Evolutionary conservation across 2,888 invertebrate genomes (phyloP), one percentile per base, ranked within the genome.

Genomic region (Drosophila demipolita): DNA sequence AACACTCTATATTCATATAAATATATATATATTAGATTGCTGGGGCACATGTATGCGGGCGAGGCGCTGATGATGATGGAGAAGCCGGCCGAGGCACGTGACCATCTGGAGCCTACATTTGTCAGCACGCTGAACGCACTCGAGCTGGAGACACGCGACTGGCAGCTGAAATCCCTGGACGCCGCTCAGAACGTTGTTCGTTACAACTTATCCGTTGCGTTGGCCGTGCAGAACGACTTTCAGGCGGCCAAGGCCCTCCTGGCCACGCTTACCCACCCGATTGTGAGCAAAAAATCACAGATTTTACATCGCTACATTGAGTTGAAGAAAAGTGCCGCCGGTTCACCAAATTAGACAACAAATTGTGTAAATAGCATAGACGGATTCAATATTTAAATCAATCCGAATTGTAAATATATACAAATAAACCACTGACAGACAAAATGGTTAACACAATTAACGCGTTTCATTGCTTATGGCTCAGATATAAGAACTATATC

Each of bases 1-100:
- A 38, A 12, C 17, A 12, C 12, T 11, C 17, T 9, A 36, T 48
- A 2, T 17, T 12, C 23, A 48, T 35, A 36, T 49, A 26, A 33
- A 42, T 58, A n/a, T 12, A 1, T 23, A 1, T n/a, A 2, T 29
- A 17, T 11, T 59, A 96, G 96, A 92, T 95, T 97, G 82, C 94
- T 98, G 87, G 98, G 96, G 0, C 97, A 97, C 92, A 95, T 98
- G 85, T 99, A 99, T 92, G 96, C 97, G 59, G 98, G 98, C 0
- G 98, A 99, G 93, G 96, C 98, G 33, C 94, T 97, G 15, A 96
- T 98, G 61, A 95, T 96, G 84, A 93, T 97, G 91, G 97, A 98
- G 91, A 95, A 96, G 93, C 95, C 97, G 78, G 94, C 95, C 1
- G 98, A 98, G 92, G 98, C 98, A 1, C 94, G 97, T 15, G 95